Evolutionary conservation across 2,888 invertebrate species (phyloP).

Genomic region (Agrilus mali): DNA sequence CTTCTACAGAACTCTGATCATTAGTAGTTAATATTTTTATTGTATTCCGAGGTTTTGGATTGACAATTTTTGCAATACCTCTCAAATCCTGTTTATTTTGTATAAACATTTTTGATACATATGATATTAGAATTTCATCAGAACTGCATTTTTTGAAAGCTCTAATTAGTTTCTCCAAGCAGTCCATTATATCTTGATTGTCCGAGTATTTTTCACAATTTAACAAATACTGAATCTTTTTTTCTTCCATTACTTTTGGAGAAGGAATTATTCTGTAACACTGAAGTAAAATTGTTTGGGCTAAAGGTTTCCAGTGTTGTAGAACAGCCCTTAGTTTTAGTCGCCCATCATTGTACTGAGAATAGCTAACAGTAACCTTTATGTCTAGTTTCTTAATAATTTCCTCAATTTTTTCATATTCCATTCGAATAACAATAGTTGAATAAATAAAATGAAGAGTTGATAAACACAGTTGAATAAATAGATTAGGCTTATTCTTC

Average conservation of each 20-base stretch:
- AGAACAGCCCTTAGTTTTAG: slow-evolving; percentile 70
- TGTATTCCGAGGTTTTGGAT: background rate
- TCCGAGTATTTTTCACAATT: slow-evolving; percentile 42
- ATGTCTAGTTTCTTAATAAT: slow-evolving; percentile 69
- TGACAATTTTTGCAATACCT: slow-evolving; percentile 1
- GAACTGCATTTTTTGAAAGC: slow-evolving; percentile 23
- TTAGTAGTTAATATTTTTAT: no score
- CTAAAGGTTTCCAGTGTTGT: slow-evolving; percentile 83
- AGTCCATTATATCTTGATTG: slow-evolving; percentile 55
- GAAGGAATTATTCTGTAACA: slow-evolving; percentile 72
- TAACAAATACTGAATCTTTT: slow-evolving; percentile 73
- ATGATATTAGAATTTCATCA: slow-evolving; percentile 57
- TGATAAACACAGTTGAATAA: slow-evolving; percentile 83
- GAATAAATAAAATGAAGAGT: slow-evolving; percentile 88
- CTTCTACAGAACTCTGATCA: no score
- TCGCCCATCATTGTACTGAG: slow-evolving; percentile 55
- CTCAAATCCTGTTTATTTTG: slow-evolving; percentile 21
- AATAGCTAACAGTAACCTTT: slow-evolving; percentile 35
- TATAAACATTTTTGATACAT: slow-evolving; percentile 80
- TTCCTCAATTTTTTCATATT: slow-evolving; percentile 55
- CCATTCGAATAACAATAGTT: slow-evolving; percentile 60
- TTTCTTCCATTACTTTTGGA: slow-evolving; percentile 59
- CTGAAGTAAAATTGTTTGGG: slow-evolving; percentile 68
- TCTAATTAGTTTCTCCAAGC: slow-evolving; percentile 45
- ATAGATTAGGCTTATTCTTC: slow-evolving; percentile 84